Percentiles rank a stretch among this genome's conserved stretches.
phyloP scores from a whole-genome alignment of 2,888 invertebrate species.

The Pelosia muscerda region DNA sequence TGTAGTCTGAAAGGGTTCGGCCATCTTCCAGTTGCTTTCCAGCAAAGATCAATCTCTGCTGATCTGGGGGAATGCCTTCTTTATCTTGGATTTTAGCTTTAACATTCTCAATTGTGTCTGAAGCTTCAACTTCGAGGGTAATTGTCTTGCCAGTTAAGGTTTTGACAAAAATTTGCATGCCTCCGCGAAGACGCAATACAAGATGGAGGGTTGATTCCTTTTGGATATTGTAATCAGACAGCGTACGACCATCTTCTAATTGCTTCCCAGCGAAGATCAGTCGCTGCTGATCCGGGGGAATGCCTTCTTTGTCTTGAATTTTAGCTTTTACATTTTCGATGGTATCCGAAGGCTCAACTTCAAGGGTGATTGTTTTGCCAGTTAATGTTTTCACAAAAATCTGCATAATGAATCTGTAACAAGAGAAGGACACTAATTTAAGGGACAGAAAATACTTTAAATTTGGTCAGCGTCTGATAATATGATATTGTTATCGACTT shows the following conservation, averaged over 20 bases:
- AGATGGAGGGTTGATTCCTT: conserved; percentile 56
- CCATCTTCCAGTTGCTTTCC: conserved; percentile 58
- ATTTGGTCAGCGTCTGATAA: conserved; percentile 52
- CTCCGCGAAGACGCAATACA: conserved; percentile 53
- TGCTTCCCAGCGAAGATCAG: conserved; percentile 57
- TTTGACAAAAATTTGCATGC: conserved; percentile 96
- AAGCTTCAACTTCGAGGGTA: conserved; percentile 94
- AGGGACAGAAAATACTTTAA: conserved; percentile 53
- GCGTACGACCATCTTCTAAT: conserved; percentile 54
- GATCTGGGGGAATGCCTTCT: conserved; percentile 92
- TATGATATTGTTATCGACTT: conserved; percentile 39
- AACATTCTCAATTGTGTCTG: conserved; percentile 95
- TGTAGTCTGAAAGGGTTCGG: conserved; percentile 56
- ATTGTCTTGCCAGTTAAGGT: conserved; percentile 96
- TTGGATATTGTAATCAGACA: conserved; percentile 56
- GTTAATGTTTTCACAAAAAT: conserved; percentile 71
- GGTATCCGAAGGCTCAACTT: conserved; percentile 58
- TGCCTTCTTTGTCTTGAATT: conserved; percentile 56
- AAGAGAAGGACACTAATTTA: conserved; percentile 50
- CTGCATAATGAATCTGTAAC: conserved; percentile 74
- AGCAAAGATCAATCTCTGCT: conserved; percentile 81
- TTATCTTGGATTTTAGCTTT: conserved; percentile 94
- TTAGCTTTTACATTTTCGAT: conserved; percentile 58
- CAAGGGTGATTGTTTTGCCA: conserved; percentile 63
- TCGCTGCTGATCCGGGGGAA: conserved; percentile 58